These are phyloP conservation scores for Rhabditoides inermis DNA, from an alignment of 2,888 invertebrate species.

Conservation along the genomic window DNA sequence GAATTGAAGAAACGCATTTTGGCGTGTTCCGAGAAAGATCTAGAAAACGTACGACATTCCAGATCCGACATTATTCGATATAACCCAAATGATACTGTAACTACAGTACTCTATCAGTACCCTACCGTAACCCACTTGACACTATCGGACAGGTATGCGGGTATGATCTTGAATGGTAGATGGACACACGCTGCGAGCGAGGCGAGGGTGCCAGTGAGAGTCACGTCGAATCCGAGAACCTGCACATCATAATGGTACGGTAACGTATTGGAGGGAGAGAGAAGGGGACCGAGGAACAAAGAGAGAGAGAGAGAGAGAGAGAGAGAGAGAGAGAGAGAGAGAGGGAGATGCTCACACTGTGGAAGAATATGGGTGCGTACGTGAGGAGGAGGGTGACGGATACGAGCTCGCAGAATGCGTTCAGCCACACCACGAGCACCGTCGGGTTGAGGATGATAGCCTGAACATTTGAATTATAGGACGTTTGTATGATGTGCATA, in stretches of 20 bases:
- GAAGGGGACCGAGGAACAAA: too few species aligned
- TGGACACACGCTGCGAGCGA: slow-evolving; percentile 11
- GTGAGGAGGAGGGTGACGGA: slow-evolving; percentile 25
- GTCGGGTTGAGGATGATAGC: slow-evolving; percentile 24
- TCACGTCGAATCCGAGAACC: slow-evolving; percentile 12
- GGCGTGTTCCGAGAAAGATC: slow-evolving; percentile 23
- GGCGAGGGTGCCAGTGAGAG: slow-evolving; percentile 8
- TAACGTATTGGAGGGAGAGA: too few species aligned
- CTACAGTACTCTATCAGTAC: too few species aligned
- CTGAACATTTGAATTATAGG: slow-evolving; percentile 11
- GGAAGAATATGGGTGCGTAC: slow-evolving; percentile 35
- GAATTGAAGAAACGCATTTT: slow-evolving; percentile 38
- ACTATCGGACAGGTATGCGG: slow-evolving; percentile 15
- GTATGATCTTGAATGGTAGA: slow-evolving; percentile 12
- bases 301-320: too few species aligned
- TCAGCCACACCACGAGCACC: slow-evolving; percentile 31
- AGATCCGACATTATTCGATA: too few species aligned
- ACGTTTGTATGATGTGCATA: neutral
- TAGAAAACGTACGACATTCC: too few species aligned
- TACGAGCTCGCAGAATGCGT: slow-evolving; percentile 34
- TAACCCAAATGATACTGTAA: too few species aligned
- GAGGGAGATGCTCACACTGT: slow-evolving; percentile 15
- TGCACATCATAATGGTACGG: too few species aligned
- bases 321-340: neutral
- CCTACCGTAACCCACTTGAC: slow-evolving; percentile 8